Percentiles rank a stretch among this genome's conserved stretches.
Evolutionary conservation across 2,797 vertebrate genomes (phyloP).

Genomic region (Chloroceryle inda): DNA sequence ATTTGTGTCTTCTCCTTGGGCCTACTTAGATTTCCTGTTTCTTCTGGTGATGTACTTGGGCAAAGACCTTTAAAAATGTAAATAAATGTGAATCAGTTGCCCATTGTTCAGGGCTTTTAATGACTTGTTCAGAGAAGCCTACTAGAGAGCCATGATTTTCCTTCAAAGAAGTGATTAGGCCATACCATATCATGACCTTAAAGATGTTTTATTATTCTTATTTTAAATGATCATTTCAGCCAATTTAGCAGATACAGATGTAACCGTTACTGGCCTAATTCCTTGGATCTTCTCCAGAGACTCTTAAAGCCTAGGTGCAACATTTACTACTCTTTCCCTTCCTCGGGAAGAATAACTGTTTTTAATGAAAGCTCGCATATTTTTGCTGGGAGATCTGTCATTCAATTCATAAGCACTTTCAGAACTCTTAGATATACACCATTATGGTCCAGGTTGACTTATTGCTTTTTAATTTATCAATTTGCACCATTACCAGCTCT

Average conservation of each 20-base stretch:
- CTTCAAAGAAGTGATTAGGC: constrained; percentile 14
- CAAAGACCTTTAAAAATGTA: neutral
- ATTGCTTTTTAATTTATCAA: constrained; percentile 70
- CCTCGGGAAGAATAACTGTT: neutral
- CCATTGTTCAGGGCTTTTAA: neutral
- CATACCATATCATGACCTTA: constrained; percentile 21
- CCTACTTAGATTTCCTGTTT: rapidly evolving
- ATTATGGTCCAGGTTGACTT: neutral
- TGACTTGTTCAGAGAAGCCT: neutral
- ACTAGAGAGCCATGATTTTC: neutral
- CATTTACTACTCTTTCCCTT: constrained; percentile 11
- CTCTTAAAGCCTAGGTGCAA: constrained; percentile 68
- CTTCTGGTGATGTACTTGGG: rapidly evolving
- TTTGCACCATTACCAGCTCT: constrained; percentile 46
- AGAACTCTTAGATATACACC: constrained; percentile 33
- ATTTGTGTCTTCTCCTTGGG: neutral
- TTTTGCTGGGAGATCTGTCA: constrained; percentile 46
- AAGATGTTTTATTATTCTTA: constrained; percentile 65
- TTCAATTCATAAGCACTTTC: neutral
- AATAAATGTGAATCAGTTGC: neutral
- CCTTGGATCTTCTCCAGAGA: constrained; percentile 65
- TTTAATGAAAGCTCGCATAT: constrained; percentile 51
- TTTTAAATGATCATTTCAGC: constrained; percentile 58
- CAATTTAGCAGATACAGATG: constrained; percentile 74
- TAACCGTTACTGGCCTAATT: constrained; percentile 60